These are phyloP conservation scores for Tadarida brasiliensis DNA, from an alignment of 2,797 vertebrate species.

Conservation along the genomic window DNA sequence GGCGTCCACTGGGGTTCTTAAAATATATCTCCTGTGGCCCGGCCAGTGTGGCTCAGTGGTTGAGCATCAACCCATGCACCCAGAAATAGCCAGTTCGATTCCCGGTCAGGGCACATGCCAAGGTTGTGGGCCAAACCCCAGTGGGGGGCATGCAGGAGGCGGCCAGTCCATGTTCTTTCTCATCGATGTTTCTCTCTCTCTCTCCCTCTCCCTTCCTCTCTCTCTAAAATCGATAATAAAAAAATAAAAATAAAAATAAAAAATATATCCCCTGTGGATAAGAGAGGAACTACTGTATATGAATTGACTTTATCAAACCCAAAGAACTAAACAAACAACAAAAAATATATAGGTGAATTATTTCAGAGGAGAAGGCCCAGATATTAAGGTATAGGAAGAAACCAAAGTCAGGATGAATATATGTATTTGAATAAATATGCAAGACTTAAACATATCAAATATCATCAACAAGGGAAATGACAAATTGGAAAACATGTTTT, in stretches of 20 bases:
- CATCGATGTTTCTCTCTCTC: no score
- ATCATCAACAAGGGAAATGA: constrained; percentile 9
- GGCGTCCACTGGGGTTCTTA: not conserved
- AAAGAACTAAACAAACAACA: not conserved
- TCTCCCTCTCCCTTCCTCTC: no score
- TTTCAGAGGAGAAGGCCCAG: not conserved
- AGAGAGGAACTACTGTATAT: not conserved
- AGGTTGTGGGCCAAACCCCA: no score
- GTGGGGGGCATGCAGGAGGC: no score
- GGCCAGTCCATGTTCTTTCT: no score
- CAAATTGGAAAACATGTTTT: not conserved
- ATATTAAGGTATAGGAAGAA: not conserved
- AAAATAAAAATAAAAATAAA: no score
- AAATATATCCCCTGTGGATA: not conserved
- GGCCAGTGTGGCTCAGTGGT: no score
- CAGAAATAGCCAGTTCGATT: no score
- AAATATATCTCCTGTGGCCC: not conserved
- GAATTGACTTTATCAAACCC: not conserved
- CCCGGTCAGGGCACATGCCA: no score
- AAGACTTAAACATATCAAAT: not conserved
- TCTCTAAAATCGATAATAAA: no score
- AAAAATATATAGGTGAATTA: not conserved
- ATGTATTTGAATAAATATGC: not conserved
- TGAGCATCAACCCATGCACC: no score
- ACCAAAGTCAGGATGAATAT: not conserved